These are phyloP conservation scores for Prunella fulvescens DNA, from an alignment of 2,113 vertebrate genomes.

Conservation along the genomic window DNA sequence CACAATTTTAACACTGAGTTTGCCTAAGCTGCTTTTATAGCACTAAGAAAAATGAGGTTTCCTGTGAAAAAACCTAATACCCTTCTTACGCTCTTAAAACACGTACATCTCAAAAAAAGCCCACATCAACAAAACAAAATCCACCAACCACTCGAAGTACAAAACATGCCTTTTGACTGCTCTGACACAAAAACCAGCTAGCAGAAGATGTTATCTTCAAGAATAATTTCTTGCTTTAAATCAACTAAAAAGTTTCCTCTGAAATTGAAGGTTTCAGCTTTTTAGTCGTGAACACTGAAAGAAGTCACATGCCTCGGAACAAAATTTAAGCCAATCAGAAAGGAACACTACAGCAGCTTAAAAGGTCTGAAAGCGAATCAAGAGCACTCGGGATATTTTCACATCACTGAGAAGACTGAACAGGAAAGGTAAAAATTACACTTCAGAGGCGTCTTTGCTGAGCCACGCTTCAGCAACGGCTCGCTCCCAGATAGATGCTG, in stretches of 20 bases:
- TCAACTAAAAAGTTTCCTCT: not conserved
- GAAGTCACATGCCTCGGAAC: not conserved
- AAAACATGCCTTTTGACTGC: not conserved
- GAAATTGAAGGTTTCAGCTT: not conserved
- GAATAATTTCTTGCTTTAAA: not conserved
- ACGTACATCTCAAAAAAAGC: accelerated
- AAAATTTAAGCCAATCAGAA: not conserved
- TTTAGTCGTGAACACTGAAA: not conserved
- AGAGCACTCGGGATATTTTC: not conserved
- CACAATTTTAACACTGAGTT: not conserved
- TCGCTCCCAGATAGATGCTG: not conserved
- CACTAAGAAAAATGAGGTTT: not conserved
- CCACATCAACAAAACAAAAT: not conserved
- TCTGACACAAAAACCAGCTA: not conserved
- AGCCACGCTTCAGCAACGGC: not conserved
- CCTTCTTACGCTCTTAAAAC: not conserved
- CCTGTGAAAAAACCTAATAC: not conserved
- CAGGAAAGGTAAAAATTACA: not conserved
- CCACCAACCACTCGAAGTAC: accelerated
- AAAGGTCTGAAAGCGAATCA: not conserved
- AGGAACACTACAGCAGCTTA: accelerated
- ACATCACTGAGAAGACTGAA: accelerated
- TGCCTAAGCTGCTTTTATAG: not conserved
- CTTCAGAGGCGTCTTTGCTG: not conserved
- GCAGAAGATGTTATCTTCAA: not conserved